Conservation (phyloP, 1,140 invertebrate genomes). For the Heliothis subflexa region DNA sequence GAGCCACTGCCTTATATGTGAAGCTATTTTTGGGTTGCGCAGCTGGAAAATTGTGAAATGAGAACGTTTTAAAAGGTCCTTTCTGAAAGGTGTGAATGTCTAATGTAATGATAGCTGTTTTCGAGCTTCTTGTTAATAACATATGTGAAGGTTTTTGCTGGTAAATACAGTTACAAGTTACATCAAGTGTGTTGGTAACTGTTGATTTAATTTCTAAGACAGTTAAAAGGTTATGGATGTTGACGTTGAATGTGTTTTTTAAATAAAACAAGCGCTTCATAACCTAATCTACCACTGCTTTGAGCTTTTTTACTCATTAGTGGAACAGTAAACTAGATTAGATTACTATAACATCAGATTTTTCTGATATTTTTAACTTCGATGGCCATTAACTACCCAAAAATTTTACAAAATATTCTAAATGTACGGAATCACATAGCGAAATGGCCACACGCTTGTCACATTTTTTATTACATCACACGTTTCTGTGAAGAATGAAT, state of each 20-base stretch:
- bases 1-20: constrained; percentile 71
- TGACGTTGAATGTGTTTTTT: too few species aligned
- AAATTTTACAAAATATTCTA: not conserved
- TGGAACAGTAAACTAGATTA: too few species aligned
- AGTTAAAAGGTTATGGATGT: too few species aligned
- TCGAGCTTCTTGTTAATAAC: not conserved
- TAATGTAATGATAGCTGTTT: not conserved
- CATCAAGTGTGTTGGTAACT: too few species aligned
- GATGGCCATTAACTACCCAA: not conserved
- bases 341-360: too few species aligned
- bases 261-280: too few species aligned
- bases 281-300: too few species aligned
- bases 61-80: not conserved
- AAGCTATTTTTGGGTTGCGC: constrained; percentile 65
- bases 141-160: too few species aligned
- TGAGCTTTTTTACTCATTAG: too few species aligned
- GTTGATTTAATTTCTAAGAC: too few species aligned
- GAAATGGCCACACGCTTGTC: not conserved
- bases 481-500: constrained; percentile 83
- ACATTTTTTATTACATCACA: constrained; percentile 81
- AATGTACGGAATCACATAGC: not conserved
- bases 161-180: too few species aligned
- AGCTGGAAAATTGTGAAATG: not conserved
- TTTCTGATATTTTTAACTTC: too few species aligned
- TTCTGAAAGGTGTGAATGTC: not conserved